Conservation (phyloP, 2,797 vertebrate species). For the Jordanella pulchra region DNA sequence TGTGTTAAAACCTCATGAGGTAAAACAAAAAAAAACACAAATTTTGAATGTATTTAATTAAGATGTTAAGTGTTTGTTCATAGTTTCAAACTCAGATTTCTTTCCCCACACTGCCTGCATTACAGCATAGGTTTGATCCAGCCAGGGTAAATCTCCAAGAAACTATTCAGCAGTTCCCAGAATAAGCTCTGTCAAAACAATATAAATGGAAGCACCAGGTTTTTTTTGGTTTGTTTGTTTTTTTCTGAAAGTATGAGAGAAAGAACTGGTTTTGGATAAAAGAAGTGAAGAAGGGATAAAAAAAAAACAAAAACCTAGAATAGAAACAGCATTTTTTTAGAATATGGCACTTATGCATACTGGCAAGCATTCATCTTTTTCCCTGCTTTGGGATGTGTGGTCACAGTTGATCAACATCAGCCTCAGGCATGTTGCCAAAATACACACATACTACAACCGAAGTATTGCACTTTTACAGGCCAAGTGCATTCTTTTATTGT, state of each 20-base stretch:
- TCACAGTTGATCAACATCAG: slow-evolving; percentile 73
- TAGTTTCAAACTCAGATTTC: slow-evolving; percentile 11
- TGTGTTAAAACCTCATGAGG: slow-evolving; percentile 25
- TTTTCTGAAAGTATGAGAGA: slow-evolving; percentile 16
- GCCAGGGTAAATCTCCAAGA: slow-evolving; percentile 44
- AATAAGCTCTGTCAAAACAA: slow-evolving; percentile 57
- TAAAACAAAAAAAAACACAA: slow-evolving; percentile 16
- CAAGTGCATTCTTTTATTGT: slow-evolving; percentile 62
- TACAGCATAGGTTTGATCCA: slow-evolving; percentile 50
- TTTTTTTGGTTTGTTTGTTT: slow-evolving; percentile 18
- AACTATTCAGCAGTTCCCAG: slow-evolving; percentile 54
- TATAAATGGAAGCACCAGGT: slow-evolving; percentile 35
- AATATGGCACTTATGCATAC: slow-evolving; percentile 35
- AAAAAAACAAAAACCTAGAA: slow-evolving; percentile 3
- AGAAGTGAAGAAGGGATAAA: slow-evolving; percentile 25
- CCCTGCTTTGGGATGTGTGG: slow-evolving; percentile 47
- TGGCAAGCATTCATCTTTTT: slow-evolving; percentile 51
- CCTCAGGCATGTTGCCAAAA: slow-evolving; percentile 54
- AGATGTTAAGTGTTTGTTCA: slow-evolving; percentile 29
- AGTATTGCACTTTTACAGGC: slow-evolving; percentile 48
- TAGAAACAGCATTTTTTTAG: slow-evolving; percentile 26
- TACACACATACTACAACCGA: slow-evolving; percentile 57
- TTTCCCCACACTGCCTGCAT: slow-evolving; percentile 1
- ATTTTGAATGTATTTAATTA: slow-evolving; percentile 2
- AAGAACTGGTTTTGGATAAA: neutral